These are phyloP conservation scores for Maconellicoccus hirsutus DNA, from an alignment of 1,140 invertebrate genomes.

Conservation along the genomic window DNA sequence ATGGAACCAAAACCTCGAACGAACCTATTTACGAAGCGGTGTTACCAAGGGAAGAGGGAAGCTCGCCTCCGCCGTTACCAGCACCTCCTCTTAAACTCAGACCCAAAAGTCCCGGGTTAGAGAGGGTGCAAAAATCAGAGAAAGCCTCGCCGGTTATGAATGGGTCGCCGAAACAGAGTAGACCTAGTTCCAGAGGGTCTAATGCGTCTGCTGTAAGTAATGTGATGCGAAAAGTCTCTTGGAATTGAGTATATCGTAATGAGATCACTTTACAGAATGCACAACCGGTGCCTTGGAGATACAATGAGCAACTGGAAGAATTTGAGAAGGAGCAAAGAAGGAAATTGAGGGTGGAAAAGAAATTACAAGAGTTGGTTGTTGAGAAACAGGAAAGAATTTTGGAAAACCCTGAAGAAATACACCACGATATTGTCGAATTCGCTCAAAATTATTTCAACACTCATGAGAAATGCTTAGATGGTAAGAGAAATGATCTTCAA, in stretches of 20 bases:
- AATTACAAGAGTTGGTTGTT: slow-evolving; percentile 62
- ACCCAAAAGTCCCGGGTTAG: slow-evolving; percentile 33
- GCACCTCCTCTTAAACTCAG: slow-evolving; percentile 37
- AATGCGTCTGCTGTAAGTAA: slow-evolving; percentile 31
- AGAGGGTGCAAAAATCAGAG: slow-evolving; percentile 25
- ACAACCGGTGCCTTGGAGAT: slow-evolving; percentile 25
- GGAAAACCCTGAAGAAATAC: slow-evolving; percentile 39
- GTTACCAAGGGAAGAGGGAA: slow-evolving; percentile 49
- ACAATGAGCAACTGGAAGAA: slow-evolving; percentile 29
- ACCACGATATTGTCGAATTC: slow-evolving; percentile 82
- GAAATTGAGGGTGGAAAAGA: slow-evolving; percentile 70
- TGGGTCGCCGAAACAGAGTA: slow-evolving; percentile 36
- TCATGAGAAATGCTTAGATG: slow-evolving; percentile 72
- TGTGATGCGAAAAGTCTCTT: not conserved
- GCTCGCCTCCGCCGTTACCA: slow-evolving; percentile 38
- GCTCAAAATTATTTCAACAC: slow-evolving; percentile 87
- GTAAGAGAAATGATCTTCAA: no score
- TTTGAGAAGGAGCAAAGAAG: slow-evolving; percentile 57
- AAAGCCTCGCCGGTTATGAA: slow-evolving; percentile 25
- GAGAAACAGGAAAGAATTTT: slow-evolving; percentile 42
- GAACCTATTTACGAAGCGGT: slow-evolving; percentile 80
- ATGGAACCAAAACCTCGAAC: slow-evolving; percentile 35
- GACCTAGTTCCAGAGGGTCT: slow-evolving; percentile 35
- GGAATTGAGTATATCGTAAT: not conserved
- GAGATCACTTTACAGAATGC: not conserved